Percentiles rank a stretch among this genome's conserved stretches.
Evolutionary conservation across 2,113 vertebrate genomes (phyloP).

Genomic region (Irena cyanogastra): DNA sequence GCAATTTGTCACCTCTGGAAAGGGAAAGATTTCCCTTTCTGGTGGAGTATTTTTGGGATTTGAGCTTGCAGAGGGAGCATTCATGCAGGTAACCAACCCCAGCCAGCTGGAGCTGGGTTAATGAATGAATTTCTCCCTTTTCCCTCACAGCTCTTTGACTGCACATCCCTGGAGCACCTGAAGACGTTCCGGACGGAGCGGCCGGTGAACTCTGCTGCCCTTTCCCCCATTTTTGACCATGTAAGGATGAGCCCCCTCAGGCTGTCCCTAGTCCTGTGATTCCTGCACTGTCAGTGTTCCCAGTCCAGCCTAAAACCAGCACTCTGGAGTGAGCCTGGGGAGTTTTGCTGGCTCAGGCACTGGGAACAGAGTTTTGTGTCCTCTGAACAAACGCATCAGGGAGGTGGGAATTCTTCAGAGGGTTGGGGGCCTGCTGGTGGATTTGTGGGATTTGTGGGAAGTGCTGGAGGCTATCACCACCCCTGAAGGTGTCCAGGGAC

Average conservation of each 20-base stretch:
- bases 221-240: slow-evolving; percentile 94
- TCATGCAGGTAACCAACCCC: too few species aligned
- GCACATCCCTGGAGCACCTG: slow-evolving; percentile 84
- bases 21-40: neutral
- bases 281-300: fast-evolving
- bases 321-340: neutral
- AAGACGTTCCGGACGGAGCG: slow-evolving; percentile 94
- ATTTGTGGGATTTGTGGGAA: neutral
- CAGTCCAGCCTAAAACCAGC: neutral
- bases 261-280: fast-evolving
- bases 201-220: slow-evolving; percentile 93
- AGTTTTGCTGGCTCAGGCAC: fast-evolving
- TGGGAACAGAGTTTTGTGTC: neutral
- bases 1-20: neutral
- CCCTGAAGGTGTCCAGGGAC: neutral
- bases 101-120: neutral
- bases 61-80: fast-evolving
- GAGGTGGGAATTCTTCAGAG: neutral
- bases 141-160: slow-evolving; percentile 85
- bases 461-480: neutral
- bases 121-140: neutral
- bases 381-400: fast-evolving
- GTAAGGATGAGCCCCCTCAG: slow-evolving; percentile 65
- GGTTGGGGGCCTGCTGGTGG: neutral
- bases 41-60: neutral